phyloP scores from a whole-genome alignment of 2,888 invertebrate genomes.

The Furcula furcula region DNA sequence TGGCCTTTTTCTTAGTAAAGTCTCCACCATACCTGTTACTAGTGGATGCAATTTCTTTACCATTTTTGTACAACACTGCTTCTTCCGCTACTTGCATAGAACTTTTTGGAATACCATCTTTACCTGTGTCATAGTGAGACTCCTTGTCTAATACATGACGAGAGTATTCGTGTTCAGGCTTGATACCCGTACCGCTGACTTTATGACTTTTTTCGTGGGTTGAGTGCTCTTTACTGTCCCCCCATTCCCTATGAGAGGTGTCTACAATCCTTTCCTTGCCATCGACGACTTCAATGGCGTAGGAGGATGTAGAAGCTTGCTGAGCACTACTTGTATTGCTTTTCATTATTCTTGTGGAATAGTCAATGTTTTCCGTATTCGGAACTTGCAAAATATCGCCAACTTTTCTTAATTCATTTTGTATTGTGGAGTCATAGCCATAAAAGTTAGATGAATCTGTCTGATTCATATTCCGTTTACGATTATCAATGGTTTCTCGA shows the following conservation, averaged over 20 bases:
- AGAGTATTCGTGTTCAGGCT: slow-evolving; percentile 80
- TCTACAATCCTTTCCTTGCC: slow-evolving; percentile 83
- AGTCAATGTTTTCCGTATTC: slow-evolving; percentile 60
- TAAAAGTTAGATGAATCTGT: slow-evolving; percentile 74
- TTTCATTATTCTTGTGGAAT: slow-evolving; percentile 76
- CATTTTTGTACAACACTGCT: slow-evolving; percentile 67
- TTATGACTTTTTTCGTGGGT: slow-evolving; percentile 80
- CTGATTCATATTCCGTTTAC: slow-evolving; percentile 51
- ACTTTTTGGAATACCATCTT: slow-evolving; percentile 77
- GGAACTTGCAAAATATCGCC: slow-evolving; percentile 67
- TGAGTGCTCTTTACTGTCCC: slow-evolving; percentile 73
- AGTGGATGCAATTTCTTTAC: slow-evolving; percentile 70
- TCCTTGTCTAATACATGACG: slow-evolving; percentile 79
- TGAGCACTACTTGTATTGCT: slow-evolving; percentile 81
- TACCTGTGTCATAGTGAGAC: slow-evolving; percentile 81
- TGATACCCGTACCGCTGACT: slow-evolving; percentile 77
- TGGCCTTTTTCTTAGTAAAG: slow-evolving; percentile 67
- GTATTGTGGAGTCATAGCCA: slow-evolving; percentile 69
- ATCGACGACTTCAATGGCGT: slow-evolving; percentile 83
- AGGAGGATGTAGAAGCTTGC: slow-evolving; percentile 84
- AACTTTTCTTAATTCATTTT: slow-evolving; percentile 69
- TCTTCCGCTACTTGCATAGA: slow-evolving; percentile 64
- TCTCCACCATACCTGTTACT: slow-evolving; percentile 69
- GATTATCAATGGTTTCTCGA: slow-evolving; percentile 44
- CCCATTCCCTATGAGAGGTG: slow-evolving; percentile 82